Conservation (phyloP, 2,113 vertebrate species). For the Hippocampus comes region DNA sequence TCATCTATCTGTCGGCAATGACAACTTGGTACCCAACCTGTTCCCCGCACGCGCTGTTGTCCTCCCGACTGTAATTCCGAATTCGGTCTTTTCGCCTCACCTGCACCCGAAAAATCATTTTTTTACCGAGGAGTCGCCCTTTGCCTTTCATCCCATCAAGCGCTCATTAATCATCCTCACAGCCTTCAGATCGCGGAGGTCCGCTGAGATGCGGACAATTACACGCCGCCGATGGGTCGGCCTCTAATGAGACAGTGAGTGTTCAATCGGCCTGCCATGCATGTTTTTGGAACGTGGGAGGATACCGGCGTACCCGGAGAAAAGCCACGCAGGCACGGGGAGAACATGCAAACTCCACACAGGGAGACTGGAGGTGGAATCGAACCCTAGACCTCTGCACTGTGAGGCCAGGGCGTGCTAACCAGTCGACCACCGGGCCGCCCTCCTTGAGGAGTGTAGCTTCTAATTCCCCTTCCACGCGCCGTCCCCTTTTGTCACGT, state of each 20-base stretch:
- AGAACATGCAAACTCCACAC: no score
- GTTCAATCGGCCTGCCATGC: no score
- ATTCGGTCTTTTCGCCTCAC: constrained; percentile 50
- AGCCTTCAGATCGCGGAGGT: constrained; percentile 43
- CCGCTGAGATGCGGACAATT: constrained; percentile 15
- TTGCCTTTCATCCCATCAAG: constrained; percentile 55
- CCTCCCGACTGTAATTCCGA: background rate
- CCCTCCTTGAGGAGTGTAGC: background rate
- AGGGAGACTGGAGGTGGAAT: no score
- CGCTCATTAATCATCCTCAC: constrained; percentile 73
- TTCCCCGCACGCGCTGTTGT: background rate
- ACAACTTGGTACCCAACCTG: background rate
- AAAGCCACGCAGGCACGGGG: no score
- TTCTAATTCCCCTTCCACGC: background rate
- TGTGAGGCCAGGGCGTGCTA: no score
- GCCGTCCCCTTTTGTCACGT: background rate
- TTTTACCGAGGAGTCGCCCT: constrained; percentile 29
- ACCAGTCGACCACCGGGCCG: background rate
- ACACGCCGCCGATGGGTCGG: constrained; percentile 13
- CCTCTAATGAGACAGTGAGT: constrained; percentile 24
- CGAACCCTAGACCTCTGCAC: no score
- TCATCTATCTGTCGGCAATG: background rate
- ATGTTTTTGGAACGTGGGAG: no score
- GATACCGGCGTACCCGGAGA: no score
- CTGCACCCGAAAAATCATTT: constrained; percentile 52